A percentile compares a stretch with the other conserved stretches of the same genome.
phyloP scores from a whole-genome alignment of 2,888 invertebrate genomes.

The Eugnorisma glareosa region DNA sequence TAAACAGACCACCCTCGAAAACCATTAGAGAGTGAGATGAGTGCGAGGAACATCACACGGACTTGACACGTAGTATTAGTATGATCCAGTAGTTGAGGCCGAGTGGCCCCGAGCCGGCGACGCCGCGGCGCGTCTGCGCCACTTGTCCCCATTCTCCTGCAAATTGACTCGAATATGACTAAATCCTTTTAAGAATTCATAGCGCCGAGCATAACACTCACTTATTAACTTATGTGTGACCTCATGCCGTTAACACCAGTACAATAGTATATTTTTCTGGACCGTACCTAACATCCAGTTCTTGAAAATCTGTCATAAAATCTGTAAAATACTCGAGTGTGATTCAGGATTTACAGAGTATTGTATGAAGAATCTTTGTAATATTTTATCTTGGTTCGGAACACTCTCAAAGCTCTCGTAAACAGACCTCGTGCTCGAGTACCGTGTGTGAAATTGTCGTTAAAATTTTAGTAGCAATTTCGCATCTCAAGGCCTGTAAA shows the following conservation, averaged over 20 bases:
- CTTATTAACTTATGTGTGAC: slow-evolving; percentile 81
- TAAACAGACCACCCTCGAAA: slow-evolving; percentile 68
- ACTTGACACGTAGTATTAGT: slow-evolving; percentile 52
- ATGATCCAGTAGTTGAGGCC: slow-evolving; percentile 65
- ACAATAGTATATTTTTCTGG: slow-evolving; percentile 65
- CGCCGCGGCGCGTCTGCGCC: slow-evolving; percentile 81
- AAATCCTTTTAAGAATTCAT: slow-evolving; percentile 86
- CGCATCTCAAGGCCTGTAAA: slow-evolving; percentile 72
- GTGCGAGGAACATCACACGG: slow-evolving; percentile 60
- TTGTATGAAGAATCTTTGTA: slow-evolving; percentile 42
- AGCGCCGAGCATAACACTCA: slow-evolving; percentile 70
- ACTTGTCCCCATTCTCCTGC: slow-evolving; percentile 87
- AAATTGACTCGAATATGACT: slow-evolving; percentile 84
- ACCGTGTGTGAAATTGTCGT: slow-evolving; percentile 72
- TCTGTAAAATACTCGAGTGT: slow-evolving; percentile 64
- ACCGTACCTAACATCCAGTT: slow-evolving; percentile 28
- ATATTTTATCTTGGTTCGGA: slow-evolving; percentile 20
- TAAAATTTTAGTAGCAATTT: slow-evolving; percentile 81
- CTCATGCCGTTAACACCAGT: slow-evolving; percentile 68
- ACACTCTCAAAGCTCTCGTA: slow-evolving; percentile 25
- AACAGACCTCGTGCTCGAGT: slow-evolving; percentile 61
- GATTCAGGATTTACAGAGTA: slow-evolving; percentile 70
- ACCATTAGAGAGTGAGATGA: slow-evolving; percentile 75
- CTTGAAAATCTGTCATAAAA: slow-evolving; percentile 44
- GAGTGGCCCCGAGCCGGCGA: slow-evolving; percentile 64